Percentiles rank a stretch among this genome's conserved stretches.
Evolutionary conservation across 2,888 invertebrate genomes (phyloP).

Genomic region (Allophyes oxyacanthae): DNA sequence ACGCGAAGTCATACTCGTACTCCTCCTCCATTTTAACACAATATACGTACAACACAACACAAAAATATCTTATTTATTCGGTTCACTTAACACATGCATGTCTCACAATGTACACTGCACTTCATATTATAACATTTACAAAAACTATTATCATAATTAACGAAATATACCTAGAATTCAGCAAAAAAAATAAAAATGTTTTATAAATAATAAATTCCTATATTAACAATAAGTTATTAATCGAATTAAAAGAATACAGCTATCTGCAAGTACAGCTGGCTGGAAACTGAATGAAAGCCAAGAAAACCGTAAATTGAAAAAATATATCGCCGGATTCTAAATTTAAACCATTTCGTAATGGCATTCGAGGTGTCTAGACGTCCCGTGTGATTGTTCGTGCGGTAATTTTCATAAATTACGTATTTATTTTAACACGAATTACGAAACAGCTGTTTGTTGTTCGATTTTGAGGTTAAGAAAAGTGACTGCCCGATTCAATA

Average conservation of each 20-base stretch:
- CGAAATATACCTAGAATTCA: slow-evolving; percentile 62
- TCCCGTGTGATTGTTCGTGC: slow-evolving; percentile 59
- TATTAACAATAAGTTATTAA: slow-evolving; percentile 33
- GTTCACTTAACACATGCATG: slow-evolving; percentile 71
- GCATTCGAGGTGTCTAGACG: slow-evolving; percentile 73
- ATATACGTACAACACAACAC: slow-evolving; percentile 66
- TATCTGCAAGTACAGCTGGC: slow-evolving; percentile 68
- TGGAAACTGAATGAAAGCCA: slow-evolving; percentile 85
- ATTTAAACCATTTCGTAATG: slow-evolving; percentile 85
- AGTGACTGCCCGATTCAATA: slow-evolving; percentile 84
- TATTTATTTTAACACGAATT: slow-evolving; percentile 59
- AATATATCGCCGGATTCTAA: slow-evolving; percentile 76
- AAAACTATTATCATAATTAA: slow-evolving; percentile 56
- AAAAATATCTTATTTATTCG: slow-evolving; percentile 60
- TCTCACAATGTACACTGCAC: slow-evolving; percentile 58
- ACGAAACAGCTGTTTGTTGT: slow-evolving; percentile 82
- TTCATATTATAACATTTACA: slow-evolving; percentile 44
- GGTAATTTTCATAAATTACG: slow-evolving; percentile 61
- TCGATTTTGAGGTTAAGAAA: slow-evolving; percentile 83
- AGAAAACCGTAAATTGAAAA: slow-evolving; percentile 80
- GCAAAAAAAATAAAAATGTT: slow-evolving; percentile 38
- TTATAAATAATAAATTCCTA: slow-evolving; percentile 23
- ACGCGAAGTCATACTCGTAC: slow-evolving; percentile 91
- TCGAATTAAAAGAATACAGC: slow-evolving; percentile 64
- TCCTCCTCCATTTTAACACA: slow-evolving; percentile 75